phyloP scores from a whole-genome alignment of 2,113 vertebrate genomes.

The Heteronetta atricapilla region DNA sequence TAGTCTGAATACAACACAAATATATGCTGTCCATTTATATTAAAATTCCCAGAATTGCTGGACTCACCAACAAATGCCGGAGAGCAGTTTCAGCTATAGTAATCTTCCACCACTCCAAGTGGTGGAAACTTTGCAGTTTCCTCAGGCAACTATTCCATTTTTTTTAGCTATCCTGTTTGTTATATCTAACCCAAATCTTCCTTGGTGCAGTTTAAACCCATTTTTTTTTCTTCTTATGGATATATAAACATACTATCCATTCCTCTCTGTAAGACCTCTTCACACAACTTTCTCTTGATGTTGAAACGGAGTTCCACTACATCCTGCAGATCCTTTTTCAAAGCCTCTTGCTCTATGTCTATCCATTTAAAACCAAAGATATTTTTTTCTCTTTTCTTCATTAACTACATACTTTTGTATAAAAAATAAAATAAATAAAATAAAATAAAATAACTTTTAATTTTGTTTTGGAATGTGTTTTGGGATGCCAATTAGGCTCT shows the following conservation, averaged over 20 bases:
- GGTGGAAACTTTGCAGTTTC: not conserved
- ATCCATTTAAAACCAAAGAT: not conserved
- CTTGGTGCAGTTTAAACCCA: not conserved
- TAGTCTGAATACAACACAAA: not conserved
- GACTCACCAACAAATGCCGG: not conserved
- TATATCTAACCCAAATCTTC: not conserved
- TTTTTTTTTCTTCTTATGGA: not conserved
- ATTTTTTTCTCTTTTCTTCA: not conserved
- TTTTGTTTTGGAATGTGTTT: not conserved
- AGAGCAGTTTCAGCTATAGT: not conserved
- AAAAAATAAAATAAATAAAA: not conserved
- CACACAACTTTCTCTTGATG: not conserved
- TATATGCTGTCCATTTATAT: not conserved
- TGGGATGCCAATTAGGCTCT: not conserved
- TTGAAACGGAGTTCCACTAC: not conserved
- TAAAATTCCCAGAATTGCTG: not conserved
- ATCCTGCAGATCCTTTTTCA: not conserved
- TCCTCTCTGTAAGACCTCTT: not conserved
- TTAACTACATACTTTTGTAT: not conserved
- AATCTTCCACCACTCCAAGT: slow-evolving; percentile 15
- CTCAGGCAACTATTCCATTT: not conserved
- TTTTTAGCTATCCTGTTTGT: not conserved
- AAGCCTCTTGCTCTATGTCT: not conserved
- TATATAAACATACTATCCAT: not conserved
- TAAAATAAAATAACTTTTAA: not conserved